Conservation (phyloP, 2,797 vertebrate genomes). For the Gorsachius magnificus region DNA sequence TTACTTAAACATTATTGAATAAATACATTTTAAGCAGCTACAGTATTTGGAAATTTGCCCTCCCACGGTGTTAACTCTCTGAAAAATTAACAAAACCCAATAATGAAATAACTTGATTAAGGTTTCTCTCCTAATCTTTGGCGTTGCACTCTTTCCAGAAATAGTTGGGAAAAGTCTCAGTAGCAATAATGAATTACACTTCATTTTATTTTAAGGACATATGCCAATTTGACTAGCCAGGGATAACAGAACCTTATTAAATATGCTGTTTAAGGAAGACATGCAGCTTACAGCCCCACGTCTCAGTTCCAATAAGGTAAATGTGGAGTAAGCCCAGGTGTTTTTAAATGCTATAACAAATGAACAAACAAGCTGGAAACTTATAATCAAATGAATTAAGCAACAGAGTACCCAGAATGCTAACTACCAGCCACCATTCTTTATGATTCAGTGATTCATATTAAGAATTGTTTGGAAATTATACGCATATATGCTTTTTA, state of each 20-base stretch:
- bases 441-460: neutral
- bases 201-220: neutral
- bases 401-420: neutral
- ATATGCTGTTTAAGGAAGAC: neutral
- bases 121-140: neutral
- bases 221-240: neutral
- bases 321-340: neutral
- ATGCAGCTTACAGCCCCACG: neutral
- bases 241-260: neutral
- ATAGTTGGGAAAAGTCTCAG: neutral
- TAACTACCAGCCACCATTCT: neutral
- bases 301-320: neutral
- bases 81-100: neutral
- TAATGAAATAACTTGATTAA: neutral
- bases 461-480: neutral
- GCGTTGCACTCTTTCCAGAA: neutral
- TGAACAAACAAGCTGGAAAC: constrained; percentile 19
- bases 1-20: neutral
- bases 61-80: neutral
- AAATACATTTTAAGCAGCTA: constrained; percentile 1
- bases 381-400: neutral
- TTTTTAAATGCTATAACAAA: neutral
- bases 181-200: neutral
- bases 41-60: neutral
- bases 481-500: neutral